Percentiles rank a stretch among this genome's conserved stretches.
Evolutionary conservation across 2,888 invertebrate species (phyloP).

Genomic region (Campaea margaritaria): DNA sequence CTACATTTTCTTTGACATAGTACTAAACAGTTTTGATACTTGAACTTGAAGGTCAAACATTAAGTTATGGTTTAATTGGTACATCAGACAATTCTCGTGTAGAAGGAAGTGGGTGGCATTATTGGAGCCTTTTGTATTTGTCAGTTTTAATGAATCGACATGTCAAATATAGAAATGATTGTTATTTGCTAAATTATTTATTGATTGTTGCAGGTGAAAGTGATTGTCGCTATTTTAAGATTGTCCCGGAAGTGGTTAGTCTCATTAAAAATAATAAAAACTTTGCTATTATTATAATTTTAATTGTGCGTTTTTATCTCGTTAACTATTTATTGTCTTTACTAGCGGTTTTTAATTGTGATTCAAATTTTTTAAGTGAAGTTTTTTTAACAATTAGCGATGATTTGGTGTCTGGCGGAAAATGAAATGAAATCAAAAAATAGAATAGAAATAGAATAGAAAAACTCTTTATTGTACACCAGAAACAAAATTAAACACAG

Average conservation of each 20-base stretch:
- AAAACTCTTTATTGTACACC: too few relatives aligned
- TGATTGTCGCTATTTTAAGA: background rate
- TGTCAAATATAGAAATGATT: background rate
- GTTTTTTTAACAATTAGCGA: too few relatives aligned
- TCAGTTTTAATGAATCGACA: background rate
- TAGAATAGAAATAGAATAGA: too few relatives aligned
- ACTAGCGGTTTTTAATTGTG: background rate
- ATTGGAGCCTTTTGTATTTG: background rate
- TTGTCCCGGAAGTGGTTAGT: background rate
- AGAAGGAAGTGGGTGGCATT: slow-evolving; percentile 25
- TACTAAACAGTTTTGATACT: background rate
- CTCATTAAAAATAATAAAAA: background rate
- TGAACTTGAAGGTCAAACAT: slow-evolving; percentile 56
- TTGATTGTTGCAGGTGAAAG: background rate
- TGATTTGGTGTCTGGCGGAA: too few relatives aligned
- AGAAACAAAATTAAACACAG: too few relatives aligned
- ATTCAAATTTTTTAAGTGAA: too few relatives aligned
- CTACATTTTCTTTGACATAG: slow-evolving; percentile 5
- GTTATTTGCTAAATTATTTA: background rate
- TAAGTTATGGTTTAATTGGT: slow-evolving; percentile 68
- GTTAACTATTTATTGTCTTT: background rate
- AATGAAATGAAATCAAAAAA: too few relatives aligned
- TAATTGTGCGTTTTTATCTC: background rate
- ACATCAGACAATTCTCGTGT: slow-evolving; percentile 32
- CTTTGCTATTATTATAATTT: background rate